Evolutionary conservation across 2,113 vertebrate species (phyloP).

Genomic region (Eulemur rufifrons): DNA sequence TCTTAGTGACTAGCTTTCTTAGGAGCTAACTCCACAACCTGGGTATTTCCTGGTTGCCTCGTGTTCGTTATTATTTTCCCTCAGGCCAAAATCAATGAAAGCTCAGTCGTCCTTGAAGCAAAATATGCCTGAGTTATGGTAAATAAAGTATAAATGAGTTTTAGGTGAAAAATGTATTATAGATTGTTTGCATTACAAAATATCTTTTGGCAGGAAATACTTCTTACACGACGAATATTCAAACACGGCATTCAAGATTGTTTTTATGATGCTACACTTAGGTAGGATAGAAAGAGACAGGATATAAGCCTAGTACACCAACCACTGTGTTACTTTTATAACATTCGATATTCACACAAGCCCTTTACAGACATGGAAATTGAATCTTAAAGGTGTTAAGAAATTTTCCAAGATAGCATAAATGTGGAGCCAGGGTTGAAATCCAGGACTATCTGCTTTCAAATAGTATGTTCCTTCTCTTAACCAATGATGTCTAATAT

Average conservation of each 20-base stretch:
- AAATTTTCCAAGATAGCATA: not conserved
- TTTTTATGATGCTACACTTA: not conserved
- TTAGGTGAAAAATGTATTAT: not conserved
- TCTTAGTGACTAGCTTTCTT: not conserved
- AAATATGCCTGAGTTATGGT: not conserved
- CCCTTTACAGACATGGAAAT: not conserved
- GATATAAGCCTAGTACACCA: not conserved
- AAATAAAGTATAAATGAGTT: not conserved
- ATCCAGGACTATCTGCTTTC: not conserved
- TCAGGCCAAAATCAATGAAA: not conserved
- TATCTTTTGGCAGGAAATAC: not conserved
- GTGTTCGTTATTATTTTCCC: not conserved
- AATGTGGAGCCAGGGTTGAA: not conserved
- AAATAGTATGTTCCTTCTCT: not conserved
- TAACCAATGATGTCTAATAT: not conserved
- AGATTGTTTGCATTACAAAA: not conserved
- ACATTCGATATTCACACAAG: not conserved
- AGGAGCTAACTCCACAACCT: not conserved
- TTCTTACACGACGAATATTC: not conserved
- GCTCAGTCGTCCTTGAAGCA: not conserved
- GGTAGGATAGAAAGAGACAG: not conserved
- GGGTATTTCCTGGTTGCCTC: not conserved
- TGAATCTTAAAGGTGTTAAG: not conserved
- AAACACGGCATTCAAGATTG: not conserved
- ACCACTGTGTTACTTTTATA: not conserved